These are phyloP conservation scores for Synergus gifuensis DNA, from an alignment of 2,888 invertebrate genomes.

Conservation along the genomic window DNA sequence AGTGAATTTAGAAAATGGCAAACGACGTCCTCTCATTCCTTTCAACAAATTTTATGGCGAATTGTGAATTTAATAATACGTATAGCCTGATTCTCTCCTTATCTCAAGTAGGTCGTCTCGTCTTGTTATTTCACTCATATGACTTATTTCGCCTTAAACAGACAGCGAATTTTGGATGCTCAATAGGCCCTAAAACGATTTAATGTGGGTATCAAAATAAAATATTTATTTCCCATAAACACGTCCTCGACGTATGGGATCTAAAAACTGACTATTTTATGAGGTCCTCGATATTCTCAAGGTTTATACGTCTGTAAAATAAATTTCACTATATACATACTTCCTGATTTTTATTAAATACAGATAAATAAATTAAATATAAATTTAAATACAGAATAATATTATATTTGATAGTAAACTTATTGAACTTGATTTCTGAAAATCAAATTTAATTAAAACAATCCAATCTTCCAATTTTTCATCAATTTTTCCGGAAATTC, in stretches of 20 bases:
- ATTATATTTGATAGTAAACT: too few relatives aligned
- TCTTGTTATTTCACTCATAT: constrained; percentile 38
- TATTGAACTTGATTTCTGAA: not conserved
- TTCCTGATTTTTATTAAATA: not conserved
- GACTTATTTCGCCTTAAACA: constrained; percentile 30
- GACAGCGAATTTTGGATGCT: constrained; percentile 33
- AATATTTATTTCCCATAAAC: constrained; percentile 66
- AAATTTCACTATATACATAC: not conserved
- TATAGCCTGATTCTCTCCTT: constrained; percentile 47
- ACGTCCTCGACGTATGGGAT: constrained; percentile 33
- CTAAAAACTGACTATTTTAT: constrained; percentile 2
- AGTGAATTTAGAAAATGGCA: constrained; percentile 55
- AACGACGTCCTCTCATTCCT: not conserved
- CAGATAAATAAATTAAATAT: too few relatives aligned
- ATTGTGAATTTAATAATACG: constrained; percentile 53
- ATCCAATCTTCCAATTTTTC: not conserved
- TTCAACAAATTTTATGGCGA: constrained; percentile 17
- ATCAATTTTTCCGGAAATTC: not conserved
- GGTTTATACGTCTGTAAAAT: not conserved
- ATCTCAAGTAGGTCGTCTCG: constrained; percentile 11
- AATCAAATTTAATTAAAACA: not conserved
- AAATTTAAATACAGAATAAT: not conserved
- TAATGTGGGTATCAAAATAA: constrained; percentile 57
- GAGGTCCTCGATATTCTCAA: not conserved
- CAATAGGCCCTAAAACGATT: constrained; percentile 54